Base-by-base conservation (phyloP, 2,888 invertebrate genomes). In the Rotaria macrura region DNA sequence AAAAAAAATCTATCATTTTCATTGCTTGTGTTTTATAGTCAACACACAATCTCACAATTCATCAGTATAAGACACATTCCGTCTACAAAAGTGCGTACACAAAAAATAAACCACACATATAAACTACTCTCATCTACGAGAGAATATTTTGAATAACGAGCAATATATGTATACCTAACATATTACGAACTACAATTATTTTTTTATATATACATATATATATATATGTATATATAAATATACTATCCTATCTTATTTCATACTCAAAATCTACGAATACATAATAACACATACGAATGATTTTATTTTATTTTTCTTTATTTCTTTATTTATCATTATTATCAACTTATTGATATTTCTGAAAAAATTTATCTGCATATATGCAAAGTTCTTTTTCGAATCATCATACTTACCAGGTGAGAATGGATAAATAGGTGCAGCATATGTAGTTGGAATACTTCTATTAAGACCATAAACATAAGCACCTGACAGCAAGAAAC, bases 401-500 rank as follows among this genome's bases (percentile, higher is more conserved):
- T 43, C 6, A 20, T 43, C 25, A 2, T n/a, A 43, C 79, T n/a
- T 79, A 79, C 79, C 79, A 25, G 79, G 79, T 43, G 79, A 79
- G 43, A 79, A 79, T 40, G 79, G 79, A 79, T 79, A 79, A 25
- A 79, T 79, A 34, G 79, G 79, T 43, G 49, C 29, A 0, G 85
- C 65, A 52, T 84, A 84, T 20, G 85, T 54, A 1, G 84, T 43
- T 29, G 85, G 85, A 47, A 85, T 84, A n/a, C 83, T 85, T n/a
- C 85, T 47, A 34, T 84, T 84, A 38, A 85, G 54, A 29, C 85
- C 85, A 43, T 85, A 85, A 9, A 85, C 85, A 84, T 85, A 85
- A n/a, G 85, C 85, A 38, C 84, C 84, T 84, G 5, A 20, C 49
- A 2, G 23, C 2, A 49, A 29, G 43, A 84, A 52, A 52, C 23